Evolutionary conservation across 2,888 invertebrate species (phyloP).

Genomic region (Chloromyia formosa): DNA sequence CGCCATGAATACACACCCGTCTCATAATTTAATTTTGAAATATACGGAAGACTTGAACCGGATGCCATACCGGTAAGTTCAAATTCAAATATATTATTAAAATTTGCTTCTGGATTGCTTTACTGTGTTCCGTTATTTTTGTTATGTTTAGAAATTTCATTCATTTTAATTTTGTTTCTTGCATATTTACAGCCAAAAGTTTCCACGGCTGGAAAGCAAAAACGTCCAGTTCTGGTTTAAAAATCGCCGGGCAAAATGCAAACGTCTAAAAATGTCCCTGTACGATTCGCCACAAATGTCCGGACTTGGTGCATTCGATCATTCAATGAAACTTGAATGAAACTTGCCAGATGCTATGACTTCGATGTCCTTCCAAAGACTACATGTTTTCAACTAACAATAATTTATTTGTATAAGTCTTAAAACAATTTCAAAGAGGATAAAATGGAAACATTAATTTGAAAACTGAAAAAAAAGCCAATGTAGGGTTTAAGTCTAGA

Average conservation of each 20-base stretch:
- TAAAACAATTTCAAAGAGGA: background rate
- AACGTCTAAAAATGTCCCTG: constrained; percentile 90
- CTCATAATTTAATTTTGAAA: constrained; percentile 95
- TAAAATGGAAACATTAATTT: background rate
- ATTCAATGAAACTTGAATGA: constrained; percentile 63
- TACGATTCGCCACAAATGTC: constrained; percentile 70
- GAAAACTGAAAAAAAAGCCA: too few species aligned
- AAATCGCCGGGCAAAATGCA: constrained; percentile 97
- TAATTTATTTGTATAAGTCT: constrained; percentile 16
- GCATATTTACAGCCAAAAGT: constrained; percentile 91
- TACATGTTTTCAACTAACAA: background rate
- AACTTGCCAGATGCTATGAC: background rate
- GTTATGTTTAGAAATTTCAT: too few species aligned
- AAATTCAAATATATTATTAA: background rate
- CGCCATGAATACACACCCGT: constrained; percentile 96
- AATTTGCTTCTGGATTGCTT: background rate
- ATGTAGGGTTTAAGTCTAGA: too few species aligned
- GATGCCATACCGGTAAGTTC: constrained; percentile 80
- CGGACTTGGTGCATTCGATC: constrained; percentile 61
- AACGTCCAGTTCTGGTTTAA: constrained; percentile 99
- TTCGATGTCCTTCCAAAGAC: constrained; percentile 21
- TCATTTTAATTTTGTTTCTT: constrained; percentile 36
- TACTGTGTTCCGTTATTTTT: too few species aligned
- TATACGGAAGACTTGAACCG: constrained; percentile 97
- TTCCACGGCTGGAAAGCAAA: constrained; percentile 97